Evolutionary conservation across 2,113 vertebrate genomes (phyloP).

Genomic region (Siniperca chuatsi): DNA sequence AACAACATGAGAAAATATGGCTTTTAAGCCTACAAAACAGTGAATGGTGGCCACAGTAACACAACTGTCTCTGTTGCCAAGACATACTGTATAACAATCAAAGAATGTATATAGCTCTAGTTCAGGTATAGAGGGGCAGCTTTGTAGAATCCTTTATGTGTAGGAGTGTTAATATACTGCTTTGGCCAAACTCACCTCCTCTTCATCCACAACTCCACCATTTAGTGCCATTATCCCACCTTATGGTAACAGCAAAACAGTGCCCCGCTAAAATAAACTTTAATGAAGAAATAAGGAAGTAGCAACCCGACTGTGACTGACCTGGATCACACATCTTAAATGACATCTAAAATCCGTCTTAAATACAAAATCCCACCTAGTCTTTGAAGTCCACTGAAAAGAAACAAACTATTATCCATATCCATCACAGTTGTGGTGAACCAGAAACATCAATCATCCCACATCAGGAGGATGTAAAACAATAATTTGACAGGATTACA

Average conservation of each 20-base stretch:
- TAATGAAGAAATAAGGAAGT: background rate
- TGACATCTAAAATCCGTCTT: constrained; percentile 17
- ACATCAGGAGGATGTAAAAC: constrained; percentile 35
- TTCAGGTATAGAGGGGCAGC: background rate
- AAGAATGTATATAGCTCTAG: background rate
- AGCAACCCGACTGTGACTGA: background rate
- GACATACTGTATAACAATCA: background rate
- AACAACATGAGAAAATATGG: background rate
- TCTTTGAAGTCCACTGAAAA: constrained; percentile 13
- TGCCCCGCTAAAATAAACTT: background rate
- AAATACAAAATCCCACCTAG: background rate
- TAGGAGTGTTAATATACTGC: background rate
- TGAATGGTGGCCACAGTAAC: constrained; percentile 3
- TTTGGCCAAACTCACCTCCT: background rate
- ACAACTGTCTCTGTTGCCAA: background rate
- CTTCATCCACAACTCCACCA: constrained; percentile 3
- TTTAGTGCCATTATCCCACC: background rate
- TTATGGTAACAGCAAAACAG: background rate
- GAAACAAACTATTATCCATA: background rate
- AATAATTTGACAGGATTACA: constrained; percentile 33
- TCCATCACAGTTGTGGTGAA: background rate
- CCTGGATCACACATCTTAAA: background rate
- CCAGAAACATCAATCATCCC: constrained; percentile 35
- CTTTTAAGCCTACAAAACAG: background rate
- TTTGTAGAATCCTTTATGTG: background rate